Evolutionary conservation across 2,797 vertebrate species (phyloP).

Genomic region (Phalloptychus januarius): DNA sequence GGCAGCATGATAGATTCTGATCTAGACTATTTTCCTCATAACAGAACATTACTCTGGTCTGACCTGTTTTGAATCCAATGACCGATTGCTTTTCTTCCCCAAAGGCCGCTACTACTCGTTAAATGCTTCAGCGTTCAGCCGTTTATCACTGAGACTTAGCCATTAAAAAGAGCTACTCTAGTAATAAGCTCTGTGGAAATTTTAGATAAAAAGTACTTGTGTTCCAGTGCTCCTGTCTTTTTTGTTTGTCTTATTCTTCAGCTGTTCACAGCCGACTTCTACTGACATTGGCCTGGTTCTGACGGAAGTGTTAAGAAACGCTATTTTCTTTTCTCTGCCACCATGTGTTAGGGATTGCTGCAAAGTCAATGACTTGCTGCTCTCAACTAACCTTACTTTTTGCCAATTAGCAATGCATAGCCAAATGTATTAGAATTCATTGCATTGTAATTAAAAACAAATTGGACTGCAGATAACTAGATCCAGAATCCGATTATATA

Average conservation of each 20-base stretch:
- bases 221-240: neutral
- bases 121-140: neutral
- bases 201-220: neutral
- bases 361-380: neutral
- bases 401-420: neutral
- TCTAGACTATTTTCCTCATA: neutral
- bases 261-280: neutral
- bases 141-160: neutral
- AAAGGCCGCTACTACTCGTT: neutral
- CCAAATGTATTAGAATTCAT: neutral
- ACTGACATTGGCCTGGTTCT: neutral
- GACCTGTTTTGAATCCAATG: neutral
- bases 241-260: neutral
- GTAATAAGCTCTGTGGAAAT: neutral
- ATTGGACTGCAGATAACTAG: neutral
- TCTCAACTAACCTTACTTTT: neutral
- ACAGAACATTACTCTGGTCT: neutral
- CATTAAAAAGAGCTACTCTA: neutral
- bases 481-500: neutral
- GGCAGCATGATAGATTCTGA: neutral
- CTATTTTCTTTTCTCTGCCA: neutral
- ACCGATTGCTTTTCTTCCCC: neutral
- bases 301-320: neutral
- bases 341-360: neutral
- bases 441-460: neutral